Evolutionary conservation across 2,888 invertebrate genomes (phyloP).

Genomic region (Agelastica alni): DNA sequence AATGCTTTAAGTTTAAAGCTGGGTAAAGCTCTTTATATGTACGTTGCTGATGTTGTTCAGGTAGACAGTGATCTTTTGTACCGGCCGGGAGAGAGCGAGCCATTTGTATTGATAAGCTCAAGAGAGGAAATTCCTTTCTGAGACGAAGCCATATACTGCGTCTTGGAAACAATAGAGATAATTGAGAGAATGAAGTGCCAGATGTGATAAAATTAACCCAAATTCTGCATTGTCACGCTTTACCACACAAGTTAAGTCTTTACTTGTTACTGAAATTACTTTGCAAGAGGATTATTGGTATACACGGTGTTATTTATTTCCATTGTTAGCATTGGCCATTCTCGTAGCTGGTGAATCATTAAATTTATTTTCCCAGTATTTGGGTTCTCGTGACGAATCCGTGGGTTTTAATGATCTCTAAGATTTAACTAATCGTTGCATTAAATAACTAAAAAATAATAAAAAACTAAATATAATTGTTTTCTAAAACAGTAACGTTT

Average conservation of each 20-base stretch:
- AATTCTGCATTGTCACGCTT: slow-evolving; percentile 16
- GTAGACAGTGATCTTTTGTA: slow-evolving; percentile 32
- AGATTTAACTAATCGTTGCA: no score
- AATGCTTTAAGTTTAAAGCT: no score
- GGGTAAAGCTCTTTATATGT: slow-evolving; percentile 19
- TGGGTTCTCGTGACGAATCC: no score
- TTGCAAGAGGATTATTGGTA: not conserved
- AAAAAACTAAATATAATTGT: no score
- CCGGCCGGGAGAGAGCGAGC: slow-evolving; percentile 8
- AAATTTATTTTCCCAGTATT: no score
- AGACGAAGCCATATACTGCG: slow-evolving; percentile 11
- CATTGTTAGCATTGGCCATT: no score
- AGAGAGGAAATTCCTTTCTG: slow-evolving; percentile 15
- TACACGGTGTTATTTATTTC: no score
- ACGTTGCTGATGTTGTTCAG: no score
- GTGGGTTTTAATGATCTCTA: no score
- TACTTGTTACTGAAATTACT: not conserved
- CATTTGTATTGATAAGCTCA: slow-evolving; percentile 30
- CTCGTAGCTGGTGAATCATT: no score
- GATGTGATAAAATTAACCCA: slow-evolving; percentile 15
- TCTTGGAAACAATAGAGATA: slow-evolving; percentile 20
- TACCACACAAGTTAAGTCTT: not conserved
- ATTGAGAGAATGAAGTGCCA: slow-evolving; percentile 21
- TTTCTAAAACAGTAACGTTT: no score
- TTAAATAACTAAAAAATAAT: no score